Conservation (phyloP, 64 coral and sea anemone genomes). For the Montipora foliosa region DNA sequence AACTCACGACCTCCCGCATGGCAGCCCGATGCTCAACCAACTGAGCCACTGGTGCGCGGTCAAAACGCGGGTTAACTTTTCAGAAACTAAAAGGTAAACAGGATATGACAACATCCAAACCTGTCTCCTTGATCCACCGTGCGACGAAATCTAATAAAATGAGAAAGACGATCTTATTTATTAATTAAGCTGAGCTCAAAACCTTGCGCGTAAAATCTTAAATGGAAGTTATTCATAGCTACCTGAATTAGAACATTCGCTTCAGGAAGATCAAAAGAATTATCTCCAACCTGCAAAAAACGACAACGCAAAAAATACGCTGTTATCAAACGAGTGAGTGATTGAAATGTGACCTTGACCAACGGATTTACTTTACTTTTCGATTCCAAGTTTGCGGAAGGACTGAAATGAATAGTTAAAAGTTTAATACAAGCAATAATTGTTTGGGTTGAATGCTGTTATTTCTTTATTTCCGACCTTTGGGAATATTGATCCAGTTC, state of each 20-base stretch:
- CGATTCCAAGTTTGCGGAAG: too few relatives aligned
- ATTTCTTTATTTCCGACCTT: too few relatives aligned
- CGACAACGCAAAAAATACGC: background rate
- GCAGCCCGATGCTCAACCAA: too few relatives aligned
- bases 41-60: too few relatives aligned
- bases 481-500: too few relatives aligned
- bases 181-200: background rate
- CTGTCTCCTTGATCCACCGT: conserved; percentile 97
- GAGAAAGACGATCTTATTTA: background rate
- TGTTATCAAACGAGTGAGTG: background rate
- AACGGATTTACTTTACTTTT: too few relatives aligned
- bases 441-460: too few relatives aligned
- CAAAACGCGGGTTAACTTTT: too few relatives aligned
- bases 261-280: conserved; percentile 99
- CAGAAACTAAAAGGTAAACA: background rate
- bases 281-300: conserved; percentile 91
- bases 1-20: too few relatives aligned
- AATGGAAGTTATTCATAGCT: background rate
- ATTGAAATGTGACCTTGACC: too few relatives aligned
- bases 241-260: conserved; percentile 99
- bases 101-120: background rate
- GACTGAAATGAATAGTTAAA: too few relatives aligned
- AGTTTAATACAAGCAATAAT: too few relatives aligned
- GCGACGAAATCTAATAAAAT: conserved; percentile 82
- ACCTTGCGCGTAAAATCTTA: background rate